Conservation (phyloP, 1,140 invertebrate species). For the Eriosoma lanigerum region DNA sequence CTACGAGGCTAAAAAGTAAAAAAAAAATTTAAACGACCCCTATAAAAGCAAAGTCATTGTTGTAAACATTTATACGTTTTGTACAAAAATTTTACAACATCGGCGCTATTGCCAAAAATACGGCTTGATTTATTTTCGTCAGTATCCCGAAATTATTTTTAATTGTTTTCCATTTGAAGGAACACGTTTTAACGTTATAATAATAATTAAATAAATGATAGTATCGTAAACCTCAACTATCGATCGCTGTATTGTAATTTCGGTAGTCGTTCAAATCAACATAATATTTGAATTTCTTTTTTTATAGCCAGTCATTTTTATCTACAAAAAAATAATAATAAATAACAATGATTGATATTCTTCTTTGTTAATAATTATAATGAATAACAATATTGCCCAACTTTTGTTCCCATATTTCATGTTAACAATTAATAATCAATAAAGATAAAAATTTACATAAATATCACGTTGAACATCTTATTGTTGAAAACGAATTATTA, state of each 20-base stretch:
- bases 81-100: too few species aligned
- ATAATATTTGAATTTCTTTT: neutral
- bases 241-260: neutral
- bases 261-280: slow-evolving; percentile 3
- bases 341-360: neutral
- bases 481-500: too few species aligned
- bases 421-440: too few species aligned
- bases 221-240: neutral
- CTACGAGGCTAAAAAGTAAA: too few species aligned
- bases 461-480: too few species aligned
- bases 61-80: too few species aligned
- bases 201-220: neutral
- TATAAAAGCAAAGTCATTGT: too few species aligned
- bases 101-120: neutral
- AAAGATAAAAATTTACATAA: too few species aligned
- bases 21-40: too few species aligned
- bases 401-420: too few species aligned
- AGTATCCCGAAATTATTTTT: neutral
- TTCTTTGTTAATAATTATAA: too few species aligned
- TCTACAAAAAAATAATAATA: neutral
- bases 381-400: too few species aligned
- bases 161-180: neutral
- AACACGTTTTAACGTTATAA: neutral
- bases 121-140: neutral
- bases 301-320: neutral